These are phyloP conservation scores for Trichogramma evanescens DNA, from an alignment of 2,888 invertebrate species.

Conservation along the genomic window DNA sequence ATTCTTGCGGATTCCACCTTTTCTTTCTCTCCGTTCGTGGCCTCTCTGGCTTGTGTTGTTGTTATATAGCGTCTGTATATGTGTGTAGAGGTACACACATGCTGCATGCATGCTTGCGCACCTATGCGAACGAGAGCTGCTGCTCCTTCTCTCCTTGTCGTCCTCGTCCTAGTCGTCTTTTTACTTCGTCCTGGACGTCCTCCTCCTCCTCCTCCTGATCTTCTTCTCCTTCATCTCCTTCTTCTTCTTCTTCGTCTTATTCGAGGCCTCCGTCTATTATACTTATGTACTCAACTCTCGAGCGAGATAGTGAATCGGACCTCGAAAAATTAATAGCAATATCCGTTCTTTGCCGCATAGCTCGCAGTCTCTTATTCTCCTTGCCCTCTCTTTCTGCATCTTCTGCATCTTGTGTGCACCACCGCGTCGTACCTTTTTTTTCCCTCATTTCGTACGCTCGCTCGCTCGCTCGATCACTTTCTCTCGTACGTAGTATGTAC, in stretches of 20 bases:
- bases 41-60: neutral
- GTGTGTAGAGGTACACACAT: neutral
- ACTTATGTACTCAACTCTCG: neutral
- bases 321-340: constrained; percentile 1
- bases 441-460: neutral
- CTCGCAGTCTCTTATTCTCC: too few species aligned
- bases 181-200: constrained; percentile 81
- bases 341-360: neutral
- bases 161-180: constrained; percentile 24
- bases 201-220: constrained; percentile 51
- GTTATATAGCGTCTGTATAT: neutral
- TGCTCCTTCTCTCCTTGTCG: neutral
- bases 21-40: constrained; percentile 4
- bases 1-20: constrained; percentile 21
- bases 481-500: too few species aligned
- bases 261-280: neutral
- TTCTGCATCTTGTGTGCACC: too few species aligned
- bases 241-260: neutral
- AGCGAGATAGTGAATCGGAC: constrained; percentile 6
- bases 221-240: neutral
- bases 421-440: neutral
- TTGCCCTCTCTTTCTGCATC: too few species aligned
- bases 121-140: neutral
- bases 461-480: too few species aligned
- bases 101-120: too few species aligned